phyloP scores from a whole-genome alignment of 2,797 vertebrate species.

The Semaprochilodus insignis region DNA sequence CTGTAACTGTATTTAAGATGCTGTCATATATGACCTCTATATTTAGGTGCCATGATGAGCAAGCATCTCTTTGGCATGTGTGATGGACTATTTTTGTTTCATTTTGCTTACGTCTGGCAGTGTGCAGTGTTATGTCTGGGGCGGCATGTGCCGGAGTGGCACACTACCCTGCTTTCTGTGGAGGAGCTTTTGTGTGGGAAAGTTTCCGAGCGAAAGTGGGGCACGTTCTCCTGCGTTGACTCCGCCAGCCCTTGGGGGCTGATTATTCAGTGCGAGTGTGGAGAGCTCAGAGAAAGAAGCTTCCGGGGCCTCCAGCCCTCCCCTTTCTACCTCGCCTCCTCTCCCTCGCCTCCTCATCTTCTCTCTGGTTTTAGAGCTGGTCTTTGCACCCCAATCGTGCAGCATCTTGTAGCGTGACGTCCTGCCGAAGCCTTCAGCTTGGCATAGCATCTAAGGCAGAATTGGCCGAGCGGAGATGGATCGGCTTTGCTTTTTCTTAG shows the following conservation, averaged over 20 bases:
- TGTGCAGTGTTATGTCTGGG: background rate
- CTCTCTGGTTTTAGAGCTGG: background rate
- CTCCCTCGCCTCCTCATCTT: background rate
- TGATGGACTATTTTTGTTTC: background rate
- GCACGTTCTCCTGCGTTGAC: constrained; percentile 44
- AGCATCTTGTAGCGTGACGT: constrained; percentile 1
- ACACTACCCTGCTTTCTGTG: constrained; percentile 25
- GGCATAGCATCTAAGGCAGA: constrained; percentile 6
- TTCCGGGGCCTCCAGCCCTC: constrained; percentile 23
- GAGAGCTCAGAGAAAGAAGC: background rate
- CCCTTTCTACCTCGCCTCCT: background rate
- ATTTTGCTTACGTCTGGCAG: background rate
- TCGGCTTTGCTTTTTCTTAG: background rate
- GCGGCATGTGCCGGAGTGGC: background rate
- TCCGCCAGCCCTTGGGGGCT: constrained; percentile 27
- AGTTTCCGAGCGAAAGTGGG: constrained; percentile 45
- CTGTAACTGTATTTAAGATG: background rate
- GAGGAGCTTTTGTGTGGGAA: constrained; percentile 22
- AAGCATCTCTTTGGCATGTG: background rate
- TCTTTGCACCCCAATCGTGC: constrained; percentile 6
- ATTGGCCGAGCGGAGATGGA: background rate
- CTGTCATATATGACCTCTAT: background rate
- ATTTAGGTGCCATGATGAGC: background rate
- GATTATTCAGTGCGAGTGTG: background rate
- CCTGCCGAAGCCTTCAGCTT: background rate